Conservation (phyloP, 2,888 invertebrate genomes). For the Lapara coniferarum region DNA sequence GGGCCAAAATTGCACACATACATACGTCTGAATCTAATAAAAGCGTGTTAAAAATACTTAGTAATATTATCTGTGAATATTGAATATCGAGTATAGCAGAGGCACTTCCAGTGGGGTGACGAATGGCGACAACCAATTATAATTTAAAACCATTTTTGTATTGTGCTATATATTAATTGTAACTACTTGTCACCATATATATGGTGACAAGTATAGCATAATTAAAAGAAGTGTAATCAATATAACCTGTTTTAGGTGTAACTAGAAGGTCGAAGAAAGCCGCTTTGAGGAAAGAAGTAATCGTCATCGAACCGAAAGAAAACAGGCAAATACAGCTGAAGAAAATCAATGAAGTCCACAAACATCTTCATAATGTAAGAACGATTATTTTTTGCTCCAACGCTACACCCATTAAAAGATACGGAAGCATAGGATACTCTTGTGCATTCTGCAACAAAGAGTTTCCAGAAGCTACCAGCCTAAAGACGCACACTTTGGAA, state of each 20-base stretch:
- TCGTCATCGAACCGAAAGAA: conserved; percentile 30
- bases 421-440: conserved; percentile 48
- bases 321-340: conserved; percentile 15
- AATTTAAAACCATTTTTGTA: too few species aligned
- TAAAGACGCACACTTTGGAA: conserved; percentile 50
- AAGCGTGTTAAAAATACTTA: too few species aligned
- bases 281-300: conserved; percentile 34
- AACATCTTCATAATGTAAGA: conserved; percentile 37
- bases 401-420: conserved; percentile 55
- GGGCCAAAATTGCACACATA: too few species aligned
- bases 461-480: conserved; percentile 42
- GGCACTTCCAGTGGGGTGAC: too few species aligned
- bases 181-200: neutral
- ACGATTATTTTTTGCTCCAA: conserved; percentile 44
- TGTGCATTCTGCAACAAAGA: conserved; percentile 55
- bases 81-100: too few species aligned
- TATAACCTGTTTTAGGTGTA: conserved; percentile 3
- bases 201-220: neutral
- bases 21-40: too few species aligned
- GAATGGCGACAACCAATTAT: too few species aligned
- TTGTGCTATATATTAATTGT: too few species aligned
- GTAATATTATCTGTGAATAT: too few species aligned
- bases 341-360: conserved; percentile 26
- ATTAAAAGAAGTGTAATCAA: neutral
- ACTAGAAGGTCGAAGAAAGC: neutral